These are phyloP conservation scores for Corbicula japonica DNA, from an alignment of 2,888 invertebrate genomes.

Conservation along the genomic window DNA sequence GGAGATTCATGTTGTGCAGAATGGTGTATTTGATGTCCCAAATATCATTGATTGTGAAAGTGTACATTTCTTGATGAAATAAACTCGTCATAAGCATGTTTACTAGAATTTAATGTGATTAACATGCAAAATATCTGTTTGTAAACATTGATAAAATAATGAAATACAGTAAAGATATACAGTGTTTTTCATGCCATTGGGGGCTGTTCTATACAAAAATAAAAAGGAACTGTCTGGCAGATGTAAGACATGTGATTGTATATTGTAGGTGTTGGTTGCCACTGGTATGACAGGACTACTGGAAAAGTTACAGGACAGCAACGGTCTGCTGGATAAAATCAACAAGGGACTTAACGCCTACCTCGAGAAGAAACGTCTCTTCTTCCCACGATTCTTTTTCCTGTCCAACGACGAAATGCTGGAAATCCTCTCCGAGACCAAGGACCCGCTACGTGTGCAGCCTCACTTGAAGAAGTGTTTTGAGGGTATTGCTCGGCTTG, in stretches of 20 bases:
- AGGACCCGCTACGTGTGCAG: constrained; percentile 86
- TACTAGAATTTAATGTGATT: no score
- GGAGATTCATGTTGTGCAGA: no score
- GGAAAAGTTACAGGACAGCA: constrained; percentile 85
- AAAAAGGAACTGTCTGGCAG: no score
- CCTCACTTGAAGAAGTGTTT: constrained; percentile 87
- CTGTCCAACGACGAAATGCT: constrained; percentile 87
- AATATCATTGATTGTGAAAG: no score
- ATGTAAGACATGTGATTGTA: not conserved
- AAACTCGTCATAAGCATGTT: no score
- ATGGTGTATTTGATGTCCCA: no score
- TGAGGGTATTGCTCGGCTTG: constrained; percentile 93
- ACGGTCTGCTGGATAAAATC: constrained; percentile 86
- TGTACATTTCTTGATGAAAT: no score
- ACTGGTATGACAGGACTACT: constrained; percentile 83
- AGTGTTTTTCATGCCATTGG: no score
- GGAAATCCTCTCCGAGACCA: constrained; percentile 87
- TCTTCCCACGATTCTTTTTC: constrained; percentile 87
- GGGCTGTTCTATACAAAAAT: no score
- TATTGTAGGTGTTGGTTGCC: constrained; percentile 83
- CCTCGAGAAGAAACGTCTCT: constrained; percentile 87
- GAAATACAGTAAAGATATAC: no score
- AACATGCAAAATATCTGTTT: no score
- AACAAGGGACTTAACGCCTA: constrained; percentile 87
- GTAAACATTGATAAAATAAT: no score